Evolutionary conservation across 2,797 vertebrate genomes (phyloP).

Genomic region (Squalus acanthias): DNA sequence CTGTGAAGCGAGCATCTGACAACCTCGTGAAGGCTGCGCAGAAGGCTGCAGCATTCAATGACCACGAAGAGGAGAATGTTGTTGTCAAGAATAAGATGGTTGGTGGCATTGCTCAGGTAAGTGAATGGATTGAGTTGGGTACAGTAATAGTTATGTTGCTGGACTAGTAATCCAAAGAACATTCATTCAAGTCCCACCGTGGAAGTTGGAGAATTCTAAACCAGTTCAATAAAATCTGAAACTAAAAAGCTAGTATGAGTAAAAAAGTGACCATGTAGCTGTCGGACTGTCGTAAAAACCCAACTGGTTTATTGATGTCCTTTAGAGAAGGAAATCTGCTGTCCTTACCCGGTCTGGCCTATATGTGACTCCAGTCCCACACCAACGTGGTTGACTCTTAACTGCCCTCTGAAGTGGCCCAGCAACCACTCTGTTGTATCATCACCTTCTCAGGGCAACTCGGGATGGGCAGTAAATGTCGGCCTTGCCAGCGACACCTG

Average conservation of each 20-base stretch:
- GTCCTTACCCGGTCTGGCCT: not conserved
- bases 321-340: not conserved
- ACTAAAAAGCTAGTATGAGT: too few relatives aligned
- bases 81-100: slow-evolving; percentile 98
- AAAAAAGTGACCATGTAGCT: not conserved
- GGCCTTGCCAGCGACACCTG: not conserved
- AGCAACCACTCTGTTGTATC: not conserved
- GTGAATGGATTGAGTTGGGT: slow-evolving; percentile 40
- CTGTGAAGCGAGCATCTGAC: slow-evolving; percentile 89
- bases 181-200: not conserved
- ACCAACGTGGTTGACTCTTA: not conserved
- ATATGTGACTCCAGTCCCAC: not conserved
- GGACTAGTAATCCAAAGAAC: not conserved
- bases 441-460: not conserved
- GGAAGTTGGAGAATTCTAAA: not conserved
- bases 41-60: slow-evolving; percentile 90
- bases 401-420: not conserved
- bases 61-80: slow-evolving; percentile 80
- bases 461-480: too few relatives aligned
- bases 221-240: not conserved
- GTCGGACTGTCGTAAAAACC: not conserved
- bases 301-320: not conserved
- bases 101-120: slow-evolving; percentile 96
- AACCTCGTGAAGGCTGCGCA: slow-evolving; percentile 94
- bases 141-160: not conserved